Base-by-base conservation (phyloP, 2,113 vertebrate species). In the Xiphophorus hellerii region DNA sequence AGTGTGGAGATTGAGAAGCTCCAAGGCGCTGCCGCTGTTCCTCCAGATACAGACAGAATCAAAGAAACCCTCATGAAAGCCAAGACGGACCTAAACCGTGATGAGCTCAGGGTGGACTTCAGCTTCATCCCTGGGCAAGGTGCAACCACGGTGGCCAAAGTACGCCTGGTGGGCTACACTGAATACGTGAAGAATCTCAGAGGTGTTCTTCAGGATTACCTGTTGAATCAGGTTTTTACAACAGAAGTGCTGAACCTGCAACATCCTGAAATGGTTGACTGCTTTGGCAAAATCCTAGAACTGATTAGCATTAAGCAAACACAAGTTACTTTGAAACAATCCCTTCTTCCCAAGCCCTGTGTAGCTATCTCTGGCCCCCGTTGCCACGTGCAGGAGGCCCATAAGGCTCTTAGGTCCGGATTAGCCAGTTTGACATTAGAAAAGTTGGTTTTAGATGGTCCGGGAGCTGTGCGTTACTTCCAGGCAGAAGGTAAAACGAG, bases 401-500 rank as follows among this genome's bases (percentile, higher is more conserved):
- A 86, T 14, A 3, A 69, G 11, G 31, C 11, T 15, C 39, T 93
- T 8, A 37, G 0, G 0, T 37, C 78, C 66, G 28, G 15, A 63
- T 33, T 93, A 29, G 64, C 13, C 3, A 33, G 20, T 60, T 65
- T 94, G 42, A 39, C 11, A 0, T 66, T 15, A 3, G 58, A 87
- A 9, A 78, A 31, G 0, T 60, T 81, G 14, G 1, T 69, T 48
- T 60, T 94, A 3, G 39, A 89, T 15, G 91, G 89, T 64, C 83
- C 90, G 12, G 90, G 86, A 22, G 90, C 85, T 70, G 44, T 70
- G 7, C 20, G 20, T 10, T 93, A 90, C 72, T 94, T 90, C 71
- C 68, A 78, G 42, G 27, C 13, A 31, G 80, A 88, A 5, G 90
- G 89, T 37, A 73, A 68, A 73, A 14, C 63, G 0, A 65, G 62